A percentile compares a stretch with the other conserved stretches of the same genome.
phyloP scores from a whole-genome alignment of 92 coral and sea anemone genomes.

The Plumapathes pennacea region DNA sequence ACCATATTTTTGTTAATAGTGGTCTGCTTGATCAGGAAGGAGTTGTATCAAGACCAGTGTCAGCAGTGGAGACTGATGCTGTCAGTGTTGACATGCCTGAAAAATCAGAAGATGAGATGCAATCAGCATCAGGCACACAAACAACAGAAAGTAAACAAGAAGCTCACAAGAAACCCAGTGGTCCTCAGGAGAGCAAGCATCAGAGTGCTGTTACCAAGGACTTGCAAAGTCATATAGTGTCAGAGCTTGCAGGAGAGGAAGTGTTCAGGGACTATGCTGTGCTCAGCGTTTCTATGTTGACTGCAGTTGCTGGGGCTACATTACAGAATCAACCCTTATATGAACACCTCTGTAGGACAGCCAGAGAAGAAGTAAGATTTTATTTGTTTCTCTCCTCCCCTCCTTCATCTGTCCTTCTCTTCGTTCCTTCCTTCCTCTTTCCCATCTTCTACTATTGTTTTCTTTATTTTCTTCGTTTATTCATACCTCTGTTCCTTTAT shows the following conservation, averaged over 20 bases:
- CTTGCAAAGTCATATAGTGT: conserved; percentile 22
- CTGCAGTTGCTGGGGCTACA: conserved; percentile 67
- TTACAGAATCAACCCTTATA: conserved; percentile 51
- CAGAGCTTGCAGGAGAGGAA: conserved; percentile 72
- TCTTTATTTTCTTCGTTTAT: too few species aligned
- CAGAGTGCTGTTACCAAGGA: conserved; percentile 59
- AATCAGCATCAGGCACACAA: conserved; percentile 1
- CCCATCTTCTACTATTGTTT: too few species aligned
- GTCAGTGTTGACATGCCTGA: not conserved
- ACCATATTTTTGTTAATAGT: too few species aligned
- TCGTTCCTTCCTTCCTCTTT: too few species aligned
- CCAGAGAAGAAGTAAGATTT: conserved; percentile 23
- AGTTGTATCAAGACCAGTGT: conserved; percentile 23
- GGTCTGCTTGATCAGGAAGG: conserved; percentile 52
- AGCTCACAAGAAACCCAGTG: conserved; percentile 19
- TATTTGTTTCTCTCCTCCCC: not conserved
- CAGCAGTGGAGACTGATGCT: conserved; percentile 5
- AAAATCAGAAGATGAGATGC: not conserved
- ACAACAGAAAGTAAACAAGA: conserved; percentile 36
- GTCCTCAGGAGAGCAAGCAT: conserved; percentile 44
- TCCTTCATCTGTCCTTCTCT: not conserved
- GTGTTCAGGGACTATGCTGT: conserved; percentile 53
- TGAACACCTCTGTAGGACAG: conserved; percentile 38
- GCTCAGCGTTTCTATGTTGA: conserved; percentile 78
- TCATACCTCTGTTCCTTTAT: too few species aligned